Evolutionary conservation across 2,888 invertebrate species (phyloP), one percentile per base, ranked within the genome.

Genomic region (Busseola fusca): DNA sequence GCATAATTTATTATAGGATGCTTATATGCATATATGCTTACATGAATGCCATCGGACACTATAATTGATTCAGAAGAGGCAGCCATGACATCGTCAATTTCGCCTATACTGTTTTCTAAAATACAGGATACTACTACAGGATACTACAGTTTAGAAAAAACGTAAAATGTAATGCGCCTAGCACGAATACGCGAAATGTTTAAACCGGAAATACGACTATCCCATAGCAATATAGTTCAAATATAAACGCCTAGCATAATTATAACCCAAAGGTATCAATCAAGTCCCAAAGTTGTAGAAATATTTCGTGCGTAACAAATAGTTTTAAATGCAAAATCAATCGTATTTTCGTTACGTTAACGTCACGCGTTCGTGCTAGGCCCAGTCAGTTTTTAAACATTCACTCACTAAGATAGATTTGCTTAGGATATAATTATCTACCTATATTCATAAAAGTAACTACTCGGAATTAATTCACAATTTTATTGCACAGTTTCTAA

Each of bases 401-500:
- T 27, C n/a, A 37, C 27, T 67, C 27, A 12, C 16, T 14, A 12
- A 18, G 0, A 66, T 30, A 50, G 18, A 40, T n/a, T 50, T 52
- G 12, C 7, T 27, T 27, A 16, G 30, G 0, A 42, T 27, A 34
- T 18, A n/a, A 45, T 62, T 48, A 54, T 27, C 27, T 45, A 34
- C 56, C 16, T 54, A 42, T 21, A 48, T n/a, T 69, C n/a, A 30
- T 16, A n/a, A 30, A 37, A 58, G 12, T 50, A 18, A 48, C 30
- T 62, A 58, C 14, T 50, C 0, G 25, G 42, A 62, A 62, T 58
- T 58, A 56, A n/a, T 64, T 67, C 25, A 68, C 65, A 63, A 72
- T 68, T 82, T 68, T 79, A 81, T 81, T 81, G 81, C 81, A 81
- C 82, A 75, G 10, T 62, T 59, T 65, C 40, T n/a, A n/a, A 37